Base-by-base conservation (phyloP, 2,113 vertebrate species). In the Pipa parva region DNA sequence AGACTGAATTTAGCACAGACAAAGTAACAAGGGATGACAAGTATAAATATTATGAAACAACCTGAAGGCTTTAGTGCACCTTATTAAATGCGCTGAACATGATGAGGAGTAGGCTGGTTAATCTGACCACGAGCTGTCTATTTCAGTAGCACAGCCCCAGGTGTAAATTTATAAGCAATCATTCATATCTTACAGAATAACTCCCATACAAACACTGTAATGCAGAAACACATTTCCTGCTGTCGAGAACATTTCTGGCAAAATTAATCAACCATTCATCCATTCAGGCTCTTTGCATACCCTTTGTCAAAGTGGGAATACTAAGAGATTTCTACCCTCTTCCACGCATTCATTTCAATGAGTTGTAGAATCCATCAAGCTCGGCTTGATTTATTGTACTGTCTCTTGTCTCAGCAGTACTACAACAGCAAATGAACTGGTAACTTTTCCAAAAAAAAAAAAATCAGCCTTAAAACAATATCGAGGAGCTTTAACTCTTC, bases 191-290 rank as follows among this genome's bases (percentile, higher is more conserved):
- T 78, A 83, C 73, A 82, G 82, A 84, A 84, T 84, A 86, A 88
- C 87, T 92, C 86, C 85, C 92, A 88, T 89, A 89, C 89, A 95
- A 95, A 95, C 88, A 93, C 82, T 87, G 82, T 92, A 92, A 93
- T 77, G 80, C 86, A 93, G 92, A 95, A 95, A 83, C 90, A 92
- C 91, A 94, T 93, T 97, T 95, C 92, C 91, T 92, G 92, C 93
- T 97, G 97, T 97, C 93, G 93, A 92, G 88, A 92, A 92, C 89
- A 90, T 93, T 91, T 92, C 92, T 85, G 88, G 88, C 87, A 94
- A 94, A 97, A 97, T 99, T 94, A 98, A 99, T 99, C 97, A 98
- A 97, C 93, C 94, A 93, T 97, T 97, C 95, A 97, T 93, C 93
- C 95, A 97, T 99, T 95, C 90, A 95, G 90, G 92, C 93, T 98